Percentiles rank a stretch among this genome's conserved stretches.
These are phyloP conservation scores for Nannobrachium achirus DNA, from an alignment of 2,113 vertebrate species.

Conservation along the genomic window DNA sequence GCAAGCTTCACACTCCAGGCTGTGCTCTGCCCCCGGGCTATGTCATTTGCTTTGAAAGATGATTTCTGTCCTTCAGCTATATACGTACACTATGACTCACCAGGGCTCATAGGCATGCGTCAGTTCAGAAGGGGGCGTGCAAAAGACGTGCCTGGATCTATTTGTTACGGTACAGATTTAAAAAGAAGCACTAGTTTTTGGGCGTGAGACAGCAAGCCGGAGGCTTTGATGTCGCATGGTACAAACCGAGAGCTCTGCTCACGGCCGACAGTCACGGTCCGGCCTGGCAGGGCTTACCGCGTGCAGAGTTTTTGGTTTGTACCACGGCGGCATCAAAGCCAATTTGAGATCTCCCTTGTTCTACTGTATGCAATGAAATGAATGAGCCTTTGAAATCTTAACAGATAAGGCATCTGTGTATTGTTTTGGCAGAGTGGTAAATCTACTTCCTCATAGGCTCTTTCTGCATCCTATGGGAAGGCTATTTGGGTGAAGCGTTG, in stretches of 20 bases:
- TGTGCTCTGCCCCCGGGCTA: conserved; percentile 46
- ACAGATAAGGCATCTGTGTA: no score
- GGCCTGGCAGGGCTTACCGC: no score
- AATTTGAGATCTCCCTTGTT: no score
- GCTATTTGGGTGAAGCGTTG: neutral
- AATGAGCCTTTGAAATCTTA: no score
- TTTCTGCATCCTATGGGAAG: conserved; percentile 2
- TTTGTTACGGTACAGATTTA: conserved; percentile 36
- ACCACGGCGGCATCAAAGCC: no score
- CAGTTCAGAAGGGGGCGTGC: conserved; percentile 38
- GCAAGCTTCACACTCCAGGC: conserved; percentile 40
- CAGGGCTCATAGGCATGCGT: conserved; percentile 49
- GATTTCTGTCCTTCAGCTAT: conserved; percentile 60
- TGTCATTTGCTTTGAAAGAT: conserved; percentile 71
- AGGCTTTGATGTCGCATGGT: no score
- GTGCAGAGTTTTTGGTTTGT: no score
- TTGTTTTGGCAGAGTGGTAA: neutral
- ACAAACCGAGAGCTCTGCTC: no score
- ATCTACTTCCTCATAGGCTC: neutral
- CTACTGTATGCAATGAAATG: no score
- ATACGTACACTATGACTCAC: conserved; percentile 43
- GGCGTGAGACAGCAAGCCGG: no score
- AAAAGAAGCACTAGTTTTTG: no score
- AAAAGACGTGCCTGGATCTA: conserved; percentile 53
- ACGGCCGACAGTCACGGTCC: no score